A percentile compares a stretch with the other conserved stretches of the same genome.
Evolutionary conservation across 1,140 invertebrate species (phyloP).

Genomic region (Chrysomallon squamiferum): DNA sequence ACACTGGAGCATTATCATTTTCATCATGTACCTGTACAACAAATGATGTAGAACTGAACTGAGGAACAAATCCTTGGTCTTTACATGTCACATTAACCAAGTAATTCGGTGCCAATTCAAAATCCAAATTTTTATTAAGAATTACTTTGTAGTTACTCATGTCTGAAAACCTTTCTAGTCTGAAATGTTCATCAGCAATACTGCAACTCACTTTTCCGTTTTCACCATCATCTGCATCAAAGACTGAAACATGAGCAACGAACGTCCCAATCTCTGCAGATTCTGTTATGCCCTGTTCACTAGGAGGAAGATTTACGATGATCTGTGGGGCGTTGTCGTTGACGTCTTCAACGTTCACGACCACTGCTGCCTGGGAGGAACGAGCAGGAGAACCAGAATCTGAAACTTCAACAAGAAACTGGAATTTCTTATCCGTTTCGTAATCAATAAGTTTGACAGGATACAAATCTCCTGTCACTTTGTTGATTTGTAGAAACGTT

Average conservation of each 20-base stretch:
- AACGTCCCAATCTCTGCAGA: conserved; percentile 30
- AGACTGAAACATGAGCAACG: conserved; percentile 30
- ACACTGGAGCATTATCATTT: conserved; percentile 45
- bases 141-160: conserved; percentile 34
- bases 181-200: conserved; percentile 25
- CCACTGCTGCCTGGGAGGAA: conserved; percentile 74
- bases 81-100: conserved; percentile 25
- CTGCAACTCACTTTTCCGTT: conserved; percentile 38
- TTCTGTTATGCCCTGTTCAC: conserved; percentile 18
- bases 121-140: conserved; percentile 24
- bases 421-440: conserved; percentile 13
- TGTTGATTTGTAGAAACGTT: conserved; percentile 67
- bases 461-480: neutral
- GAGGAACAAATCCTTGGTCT: conserved; percentile 40
- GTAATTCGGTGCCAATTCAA: conserved; percentile 23
- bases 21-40: conserved; percentile 43
- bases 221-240: conserved; percentile 29
- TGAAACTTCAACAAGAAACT: conserved; percentile 24
- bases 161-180: conserved; percentile 18
- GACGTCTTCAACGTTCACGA: conserved; percentile 72
- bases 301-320: conserved; percentile 11
- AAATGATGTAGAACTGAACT: conserved; percentile 35
- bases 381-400: conserved; percentile 17
- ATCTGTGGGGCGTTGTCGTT: conserved; percentile 47
- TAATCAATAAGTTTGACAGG: conserved; percentile 14